Conservation (phyloP, 2,113 vertebrate genomes). For the Thamnaconus septentrionalis region DNA sequence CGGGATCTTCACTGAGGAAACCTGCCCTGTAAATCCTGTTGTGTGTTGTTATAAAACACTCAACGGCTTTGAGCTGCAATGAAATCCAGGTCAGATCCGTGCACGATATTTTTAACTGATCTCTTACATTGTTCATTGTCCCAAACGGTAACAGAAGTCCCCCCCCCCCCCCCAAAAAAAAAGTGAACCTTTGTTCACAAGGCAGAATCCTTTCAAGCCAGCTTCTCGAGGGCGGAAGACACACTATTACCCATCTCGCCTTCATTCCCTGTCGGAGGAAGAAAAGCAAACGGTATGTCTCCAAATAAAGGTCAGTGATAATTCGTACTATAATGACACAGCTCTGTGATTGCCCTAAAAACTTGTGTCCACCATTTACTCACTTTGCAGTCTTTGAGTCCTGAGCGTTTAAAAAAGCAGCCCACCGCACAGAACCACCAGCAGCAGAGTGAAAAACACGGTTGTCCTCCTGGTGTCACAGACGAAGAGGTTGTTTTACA, state of each 20-base stretch:
- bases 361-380: neutral
- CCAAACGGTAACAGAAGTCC: neutral
- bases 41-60: neutral
- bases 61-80: conserved; percentile 30
- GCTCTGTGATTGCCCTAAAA: neutral
- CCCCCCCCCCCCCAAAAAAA: no score
- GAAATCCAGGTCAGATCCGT: conserved; percentile 71
- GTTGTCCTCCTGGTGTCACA: neutral
- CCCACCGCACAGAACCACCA: conserved; percentile 23
- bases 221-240: conserved; percentile 35
- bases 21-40: neutral
- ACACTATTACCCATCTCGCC: conserved; percentile 62
- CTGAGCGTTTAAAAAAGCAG: conserved; percentile 38
- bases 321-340: neutral
- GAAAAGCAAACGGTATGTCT: conserved; percentile 62
- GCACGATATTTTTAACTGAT: neutral
- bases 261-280: conserved; percentile 53
- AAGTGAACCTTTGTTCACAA: conserved; percentile 65
- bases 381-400: conserved; percentile 67
- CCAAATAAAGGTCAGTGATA: neutral
- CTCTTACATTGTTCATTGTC: neutral
- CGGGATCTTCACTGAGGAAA: conserved; percentile 25
- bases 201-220: conserved; percentile 62
- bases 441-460: conserved; percentile 15
- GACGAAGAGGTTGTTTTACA: conserved; percentile 54